Conservation (phyloP, 2,113 vertebrate species). For the Halcyon malimbica region DNA sequence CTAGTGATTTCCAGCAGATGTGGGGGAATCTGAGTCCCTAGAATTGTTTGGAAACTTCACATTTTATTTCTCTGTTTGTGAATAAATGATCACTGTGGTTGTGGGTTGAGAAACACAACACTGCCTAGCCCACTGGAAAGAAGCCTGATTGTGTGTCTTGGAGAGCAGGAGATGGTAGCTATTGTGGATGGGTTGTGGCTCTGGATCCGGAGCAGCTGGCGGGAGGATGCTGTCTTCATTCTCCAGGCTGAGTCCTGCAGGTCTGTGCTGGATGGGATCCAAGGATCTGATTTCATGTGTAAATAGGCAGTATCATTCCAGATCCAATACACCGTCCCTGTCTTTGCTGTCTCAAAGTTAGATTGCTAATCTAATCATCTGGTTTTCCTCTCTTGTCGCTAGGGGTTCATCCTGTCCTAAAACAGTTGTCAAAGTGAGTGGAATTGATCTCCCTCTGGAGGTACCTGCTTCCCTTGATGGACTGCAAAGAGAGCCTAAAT, state of each 20-base stretch:
- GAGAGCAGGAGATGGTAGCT: not conserved
- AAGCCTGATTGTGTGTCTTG: not conserved
- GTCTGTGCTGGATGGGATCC: not conserved
- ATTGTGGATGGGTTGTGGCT: accelerated
- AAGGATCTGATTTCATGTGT: not conserved
- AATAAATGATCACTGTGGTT: not conserved
- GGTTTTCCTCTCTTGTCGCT: not conserved
- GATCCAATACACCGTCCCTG: not conserved
- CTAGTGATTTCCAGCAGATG: not conserved
- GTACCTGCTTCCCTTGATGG: not conserved
- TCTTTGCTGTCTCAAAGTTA: not conserved
- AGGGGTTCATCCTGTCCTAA: not conserved
- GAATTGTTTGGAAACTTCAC: not conserved
- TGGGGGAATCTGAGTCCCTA: not conserved
- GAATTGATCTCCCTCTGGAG: not conserved
- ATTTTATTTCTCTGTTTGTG: not conserved
- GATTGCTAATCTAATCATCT: not conserved
- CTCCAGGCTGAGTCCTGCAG: not conserved
- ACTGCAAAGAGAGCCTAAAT: not conserved
- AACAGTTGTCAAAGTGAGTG: not conserved
- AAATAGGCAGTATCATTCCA: not conserved
- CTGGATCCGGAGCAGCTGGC: not conserved
- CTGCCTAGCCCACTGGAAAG: not conserved
- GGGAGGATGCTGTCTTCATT: not conserved
- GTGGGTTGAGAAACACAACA: not conserved